These are phyloP conservation scores for Bolinopsis microptera DNA, from an alignment of 37 sponge, comb jelly and placozoan genomes.

Conservation along the genomic window DNA sequence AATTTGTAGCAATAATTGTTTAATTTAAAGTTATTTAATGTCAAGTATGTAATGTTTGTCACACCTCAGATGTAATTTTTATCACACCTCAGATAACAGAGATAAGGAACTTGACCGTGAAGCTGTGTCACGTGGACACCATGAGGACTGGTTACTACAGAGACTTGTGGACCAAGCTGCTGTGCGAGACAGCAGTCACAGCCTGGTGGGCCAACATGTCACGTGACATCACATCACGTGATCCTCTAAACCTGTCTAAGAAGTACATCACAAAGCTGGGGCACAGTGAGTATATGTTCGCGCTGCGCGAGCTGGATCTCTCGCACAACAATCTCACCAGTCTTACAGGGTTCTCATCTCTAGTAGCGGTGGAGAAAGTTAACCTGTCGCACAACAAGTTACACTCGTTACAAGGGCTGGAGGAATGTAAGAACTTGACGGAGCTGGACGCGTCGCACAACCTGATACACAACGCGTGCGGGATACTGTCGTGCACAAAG, in stretches of 20 bases:
- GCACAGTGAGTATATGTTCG: background rate
- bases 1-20: too few relatives aligned
- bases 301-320: background rate
- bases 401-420: background rate
- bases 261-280: slow-evolving; percentile 25
- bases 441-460: slow-evolving; percentile 46
- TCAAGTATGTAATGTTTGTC: too few relatives aligned
- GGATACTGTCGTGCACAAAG: background rate
- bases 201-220: slow-evolving; percentile 6
- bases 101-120: slow-evolving; percentile 13
- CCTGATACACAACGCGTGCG: background rate
- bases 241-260: slow-evolving; percentile 41
- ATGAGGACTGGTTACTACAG: slow-evolving; percentile 34
- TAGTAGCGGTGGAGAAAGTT: background rate
- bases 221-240: slow-evolving; percentile 57
- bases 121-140: slow-evolving; percentile 33
- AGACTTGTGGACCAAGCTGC: slow-evolving; percentile 15
- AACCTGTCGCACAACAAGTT: background rate
- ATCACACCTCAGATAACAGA: slow-evolving; percentile 32
- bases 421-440: background rate
- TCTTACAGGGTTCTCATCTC: background rate
- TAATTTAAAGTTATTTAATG: too few relatives aligned
- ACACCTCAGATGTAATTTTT: too few relatives aligned
- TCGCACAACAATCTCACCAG: slow-evolving; percentile 2
- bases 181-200: slow-evolving; percentile 22